phyloP scores from a whole-genome alignment of 2,797 vertebrate species.

The Adelosebastes latens region DNA sequence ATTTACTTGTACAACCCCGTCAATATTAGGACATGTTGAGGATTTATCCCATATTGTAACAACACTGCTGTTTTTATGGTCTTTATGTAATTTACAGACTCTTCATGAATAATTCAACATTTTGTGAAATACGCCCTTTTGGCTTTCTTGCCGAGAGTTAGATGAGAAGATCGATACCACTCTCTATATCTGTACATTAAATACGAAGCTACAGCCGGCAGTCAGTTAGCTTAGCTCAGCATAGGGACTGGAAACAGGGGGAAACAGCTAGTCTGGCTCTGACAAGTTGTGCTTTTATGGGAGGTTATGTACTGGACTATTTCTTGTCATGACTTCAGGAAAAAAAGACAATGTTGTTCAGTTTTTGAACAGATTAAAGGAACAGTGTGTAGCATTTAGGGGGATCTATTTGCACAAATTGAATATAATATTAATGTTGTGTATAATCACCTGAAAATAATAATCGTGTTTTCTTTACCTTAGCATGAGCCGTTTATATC shows the following conservation, averaged over 20 bases:
- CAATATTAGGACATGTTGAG: not conserved
- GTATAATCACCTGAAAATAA: too few species aligned
- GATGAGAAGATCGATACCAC: not conserved
- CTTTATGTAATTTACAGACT: not conserved
- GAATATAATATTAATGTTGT: too few species aligned
- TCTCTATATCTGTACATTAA: not conserved
- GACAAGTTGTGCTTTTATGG: not conserved
- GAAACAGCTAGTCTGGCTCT: not conserved
- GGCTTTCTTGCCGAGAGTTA: not conserved
- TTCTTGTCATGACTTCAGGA: not conserved
- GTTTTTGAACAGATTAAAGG: not conserved
- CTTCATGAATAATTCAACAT: not conserved
- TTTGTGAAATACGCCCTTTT: not conserved
- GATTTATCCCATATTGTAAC: not conserved
- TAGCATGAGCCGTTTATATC: too few species aligned
- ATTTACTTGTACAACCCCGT: not conserved
- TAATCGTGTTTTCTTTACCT: too few species aligned
- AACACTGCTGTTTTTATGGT: not conserved
- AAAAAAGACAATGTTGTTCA: not conserved
- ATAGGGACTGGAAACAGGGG: not conserved
- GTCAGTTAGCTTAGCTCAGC: not conserved
- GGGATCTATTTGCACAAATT: too few species aligned
- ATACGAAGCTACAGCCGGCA: not conserved
- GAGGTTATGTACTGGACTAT: not conserved
- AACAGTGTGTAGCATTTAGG: too few species aligned